Percentiles rank a stretch among this genome's conserved stretches.
These are phyloP conservation scores for Styela clava DNA, from an alignment of 23 tunicate genomes.

Conservation along the genomic window DNA sequence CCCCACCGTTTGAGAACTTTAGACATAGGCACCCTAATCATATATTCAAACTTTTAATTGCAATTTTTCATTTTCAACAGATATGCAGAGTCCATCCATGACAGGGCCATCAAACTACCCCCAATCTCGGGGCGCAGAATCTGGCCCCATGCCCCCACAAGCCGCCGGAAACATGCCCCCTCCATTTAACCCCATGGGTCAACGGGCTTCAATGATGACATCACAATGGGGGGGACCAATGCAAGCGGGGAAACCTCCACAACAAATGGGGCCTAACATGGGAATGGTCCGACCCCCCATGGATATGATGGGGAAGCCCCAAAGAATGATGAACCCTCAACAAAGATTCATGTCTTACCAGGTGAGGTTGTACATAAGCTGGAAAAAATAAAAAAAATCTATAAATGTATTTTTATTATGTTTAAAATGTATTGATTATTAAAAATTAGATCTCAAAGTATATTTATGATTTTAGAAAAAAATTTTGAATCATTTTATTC, in stretches of 20 bases:
- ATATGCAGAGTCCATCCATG: slow-evolving; percentile 4
- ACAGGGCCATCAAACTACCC: neutral
- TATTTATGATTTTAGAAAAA: too few relatives aligned
- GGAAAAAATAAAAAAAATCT: neutral
- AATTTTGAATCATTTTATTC: too few relatives aligned
- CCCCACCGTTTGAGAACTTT: too few relatives aligned
- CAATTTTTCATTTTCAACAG: neutral
- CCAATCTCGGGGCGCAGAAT: neutral
- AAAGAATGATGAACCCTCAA: slow-evolving; percentile 23
- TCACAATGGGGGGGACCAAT: slow-evolving; percentile 11
- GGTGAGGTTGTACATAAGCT: slow-evolving; percentile 35
- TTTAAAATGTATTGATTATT: too few relatives aligned
- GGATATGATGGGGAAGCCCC: slow-evolving; percentile 47
- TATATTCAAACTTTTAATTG: too few relatives aligned
- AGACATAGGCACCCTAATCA: too few relatives aligned
- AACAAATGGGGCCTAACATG: slow-evolving; percentile 16
- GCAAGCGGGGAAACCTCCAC: slow-evolving; percentile 11
- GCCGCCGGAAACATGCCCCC: neutral
- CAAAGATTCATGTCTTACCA: slow-evolving; percentile 52
- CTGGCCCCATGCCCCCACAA: slow-evolving; percentile 21
- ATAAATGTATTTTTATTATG: too few relatives aligned
- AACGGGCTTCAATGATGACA: neutral
- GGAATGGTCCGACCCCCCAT: slow-evolving; percentile 51
- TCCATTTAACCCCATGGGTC: slow-evolving; percentile 7
- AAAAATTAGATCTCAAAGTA: too few relatives aligned